Evolutionary conservation across 2,113 vertebrate genomes (phyloP).

Genomic region (Empidonax alnorum): DNA sequence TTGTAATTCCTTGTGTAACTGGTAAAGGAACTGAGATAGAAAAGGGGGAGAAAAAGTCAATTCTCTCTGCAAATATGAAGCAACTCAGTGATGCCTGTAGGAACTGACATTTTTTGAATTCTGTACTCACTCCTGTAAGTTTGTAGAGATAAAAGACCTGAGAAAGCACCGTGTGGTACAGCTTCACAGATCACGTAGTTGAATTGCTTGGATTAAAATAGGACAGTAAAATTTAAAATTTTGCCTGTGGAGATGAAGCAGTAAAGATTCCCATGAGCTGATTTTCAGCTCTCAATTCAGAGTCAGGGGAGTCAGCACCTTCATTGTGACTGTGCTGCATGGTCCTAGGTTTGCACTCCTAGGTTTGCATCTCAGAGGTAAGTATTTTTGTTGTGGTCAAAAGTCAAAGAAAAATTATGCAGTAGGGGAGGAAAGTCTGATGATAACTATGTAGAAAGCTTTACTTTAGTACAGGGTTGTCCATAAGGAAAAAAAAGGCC

Average conservation of each 20-base stretch:
- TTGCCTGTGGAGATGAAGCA: not conserved
- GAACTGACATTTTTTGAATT: not conserved
- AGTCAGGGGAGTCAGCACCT: not conserved
- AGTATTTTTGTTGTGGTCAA: slow-evolving; percentile 6
- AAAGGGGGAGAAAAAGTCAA: not conserved
- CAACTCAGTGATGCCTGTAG: not conserved
- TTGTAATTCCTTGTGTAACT: not conserved
- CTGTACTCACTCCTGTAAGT: not conserved
- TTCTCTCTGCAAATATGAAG: not conserved
- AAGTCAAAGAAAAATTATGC: not conserved
- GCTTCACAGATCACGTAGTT: not conserved
- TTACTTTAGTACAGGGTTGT: not conserved
- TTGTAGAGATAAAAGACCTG: not conserved
- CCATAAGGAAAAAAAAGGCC: not conserved
- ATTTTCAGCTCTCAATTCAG: not conserved
- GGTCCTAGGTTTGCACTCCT: not conserved
- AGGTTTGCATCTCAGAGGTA: not conserved
- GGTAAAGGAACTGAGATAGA: not conserved
- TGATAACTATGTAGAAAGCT: not conserved
- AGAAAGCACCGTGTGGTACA: not conserved
- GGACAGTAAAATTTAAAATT: not conserved
- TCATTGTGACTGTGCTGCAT: not conserved
- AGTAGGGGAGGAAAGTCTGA: not conserved
- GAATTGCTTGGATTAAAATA: not conserved
- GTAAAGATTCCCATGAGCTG: not conserved